phyloP scores from a whole-genome alignment of 2,888 invertebrate genomes.

The Lucinisca nassula region DNA sequence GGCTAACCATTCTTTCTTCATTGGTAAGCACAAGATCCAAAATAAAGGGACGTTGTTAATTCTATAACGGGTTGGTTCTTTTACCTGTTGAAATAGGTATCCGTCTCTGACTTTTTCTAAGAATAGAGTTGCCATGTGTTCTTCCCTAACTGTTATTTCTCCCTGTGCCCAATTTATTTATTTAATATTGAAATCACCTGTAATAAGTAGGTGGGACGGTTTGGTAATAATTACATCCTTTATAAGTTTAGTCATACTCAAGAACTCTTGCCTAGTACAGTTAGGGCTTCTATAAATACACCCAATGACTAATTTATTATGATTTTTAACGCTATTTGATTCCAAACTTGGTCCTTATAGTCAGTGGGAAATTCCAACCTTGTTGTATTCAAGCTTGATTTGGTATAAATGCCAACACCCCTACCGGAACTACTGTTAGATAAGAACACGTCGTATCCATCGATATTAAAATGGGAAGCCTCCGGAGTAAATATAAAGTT shows the following conservation, averaged over 20 bases:
- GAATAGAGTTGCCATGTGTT: too few species aligned
- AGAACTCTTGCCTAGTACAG: too few species aligned
- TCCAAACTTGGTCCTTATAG: background rate
- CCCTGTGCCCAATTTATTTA: background rate
- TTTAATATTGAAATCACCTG: background rate
- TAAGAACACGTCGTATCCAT: background rate
- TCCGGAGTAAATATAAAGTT: background rate
- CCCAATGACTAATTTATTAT: background rate
- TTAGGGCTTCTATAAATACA: background rate
- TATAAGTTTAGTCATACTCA: too few species aligned
- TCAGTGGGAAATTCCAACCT: too few species aligned
- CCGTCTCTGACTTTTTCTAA: background rate
- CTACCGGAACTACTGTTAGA: background rate
- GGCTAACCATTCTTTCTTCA: background rate
- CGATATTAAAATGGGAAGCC: background rate
- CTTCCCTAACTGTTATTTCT: background rate
- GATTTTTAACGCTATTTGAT: background rate
- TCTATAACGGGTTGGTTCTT: background rate
- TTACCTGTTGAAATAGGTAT: background rate
- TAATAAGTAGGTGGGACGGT: background rate
- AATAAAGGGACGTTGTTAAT: background rate
- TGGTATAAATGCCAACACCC: background rate
- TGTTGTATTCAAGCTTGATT: background rate
- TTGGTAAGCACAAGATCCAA: background rate
- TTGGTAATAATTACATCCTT: background rate